Conservation (phyloP, 2,888 invertebrate species). For the Conus canariensis region DNA sequence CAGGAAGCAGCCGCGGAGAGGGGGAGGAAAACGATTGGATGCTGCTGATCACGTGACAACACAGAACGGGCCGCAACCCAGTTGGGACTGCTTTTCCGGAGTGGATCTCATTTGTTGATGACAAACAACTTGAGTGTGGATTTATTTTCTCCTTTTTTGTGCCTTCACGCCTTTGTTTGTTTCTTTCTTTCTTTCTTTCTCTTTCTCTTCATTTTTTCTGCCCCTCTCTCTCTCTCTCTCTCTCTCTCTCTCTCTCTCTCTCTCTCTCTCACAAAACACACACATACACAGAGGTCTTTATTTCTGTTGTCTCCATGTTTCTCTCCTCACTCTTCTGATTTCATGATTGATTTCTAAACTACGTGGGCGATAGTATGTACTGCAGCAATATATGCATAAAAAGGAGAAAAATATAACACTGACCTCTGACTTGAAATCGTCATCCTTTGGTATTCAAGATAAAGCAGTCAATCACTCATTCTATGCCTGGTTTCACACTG, state of each 20-base stretch:
- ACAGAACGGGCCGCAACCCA: background rate
- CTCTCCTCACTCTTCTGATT: too few species aligned
- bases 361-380: too few species aligned
- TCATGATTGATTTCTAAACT: too few species aligned
- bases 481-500: too few species aligned
- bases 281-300: too few species aligned
- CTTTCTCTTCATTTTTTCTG: background rate
- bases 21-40: background rate
- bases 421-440: too few species aligned
- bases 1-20: background rate
- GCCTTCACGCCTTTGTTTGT: background rate
- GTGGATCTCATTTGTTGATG: background rate
- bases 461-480: too few species aligned
- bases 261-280: too few species aligned
- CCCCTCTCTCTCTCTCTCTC: background rate
- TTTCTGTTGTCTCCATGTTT: too few species aligned
- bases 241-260: conserved; percentile 5
- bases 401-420: too few species aligned
- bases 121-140: background rate
- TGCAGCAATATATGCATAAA: too few species aligned
- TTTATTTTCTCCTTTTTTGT: background rate
- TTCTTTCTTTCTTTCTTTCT: background rate
- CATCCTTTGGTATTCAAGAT: too few species aligned
- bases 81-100: background rate
- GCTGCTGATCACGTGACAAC: background rate